These are phyloP conservation scores for Haliclona indistincta DNA, from an alignment of 37 sponge, comb jelly and placozoan genomes.

Conservation along the genomic window DNA sequence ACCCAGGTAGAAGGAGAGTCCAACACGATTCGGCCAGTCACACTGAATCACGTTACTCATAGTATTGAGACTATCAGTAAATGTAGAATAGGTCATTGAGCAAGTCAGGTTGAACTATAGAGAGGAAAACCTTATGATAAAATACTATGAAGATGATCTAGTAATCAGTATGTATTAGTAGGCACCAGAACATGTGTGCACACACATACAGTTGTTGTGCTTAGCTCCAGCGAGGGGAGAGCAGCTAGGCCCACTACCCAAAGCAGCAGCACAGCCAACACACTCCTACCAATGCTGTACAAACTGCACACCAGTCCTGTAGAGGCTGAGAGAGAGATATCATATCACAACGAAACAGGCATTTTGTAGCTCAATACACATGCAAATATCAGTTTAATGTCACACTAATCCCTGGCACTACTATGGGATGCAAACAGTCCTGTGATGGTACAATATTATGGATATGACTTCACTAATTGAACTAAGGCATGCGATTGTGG, in stretches of 20 bases:
- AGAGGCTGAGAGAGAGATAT: conserved; percentile 25
- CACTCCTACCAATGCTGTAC: conserved; percentile 39
- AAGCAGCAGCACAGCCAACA: conserved; percentile 22
- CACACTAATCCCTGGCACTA: too few relatives aligned
- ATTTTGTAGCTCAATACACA: not conserved
- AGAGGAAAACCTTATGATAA: not conserved
- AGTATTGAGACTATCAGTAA: not conserved
- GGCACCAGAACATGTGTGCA: not conserved
- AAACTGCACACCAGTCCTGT: conserved; percentile 64
- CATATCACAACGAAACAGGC: not conserved
- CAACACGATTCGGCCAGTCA: conserved; percentile 15
- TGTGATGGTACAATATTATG: too few relatives aligned
- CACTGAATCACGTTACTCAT: conserved; percentile 15
- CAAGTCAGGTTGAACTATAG: too few relatives aligned
- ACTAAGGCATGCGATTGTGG: too few relatives aligned
- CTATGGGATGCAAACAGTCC: too few relatives aligned
- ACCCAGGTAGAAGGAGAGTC: conserved; percentile 57
- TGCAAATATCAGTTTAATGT: too few relatives aligned
- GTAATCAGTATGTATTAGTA: not conserved
- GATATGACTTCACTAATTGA: too few relatives aligned
- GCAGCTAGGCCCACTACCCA: conserved; percentile 60
- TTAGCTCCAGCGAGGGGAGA: conserved; percentile 10
- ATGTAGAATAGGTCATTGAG: not conserved
- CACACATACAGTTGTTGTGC: not conserved
- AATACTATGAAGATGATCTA: not conserved